Evolutionary conservation across 2,113 vertebrate species (phyloP).

Genomic region (Spea bombifrons): DNA sequence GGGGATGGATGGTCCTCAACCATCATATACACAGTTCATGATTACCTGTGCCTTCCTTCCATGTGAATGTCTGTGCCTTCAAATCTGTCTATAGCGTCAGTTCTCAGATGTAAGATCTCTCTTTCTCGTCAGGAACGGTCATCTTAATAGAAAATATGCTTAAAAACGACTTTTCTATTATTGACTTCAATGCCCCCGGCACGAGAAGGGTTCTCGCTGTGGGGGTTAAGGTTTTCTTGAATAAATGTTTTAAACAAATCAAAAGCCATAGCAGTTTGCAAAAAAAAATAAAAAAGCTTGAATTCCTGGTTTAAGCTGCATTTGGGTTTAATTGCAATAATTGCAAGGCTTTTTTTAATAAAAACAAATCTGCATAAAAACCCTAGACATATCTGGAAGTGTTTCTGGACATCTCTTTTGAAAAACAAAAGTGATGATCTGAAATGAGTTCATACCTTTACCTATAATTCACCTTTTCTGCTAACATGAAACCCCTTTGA

Average conservation of each 20-base stretch:
- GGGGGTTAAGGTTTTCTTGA: conserved; percentile 13
- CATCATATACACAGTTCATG: conserved; percentile 13
- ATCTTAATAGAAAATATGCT: not conserved
- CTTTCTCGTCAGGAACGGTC: not conserved
- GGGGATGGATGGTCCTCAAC: not conserved
- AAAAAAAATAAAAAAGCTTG: conserved; percentile 12
- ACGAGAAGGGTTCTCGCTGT: not conserved
- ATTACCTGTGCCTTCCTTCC: conserved; percentile 41
- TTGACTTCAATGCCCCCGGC: not conserved
- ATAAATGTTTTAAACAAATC: conserved; percentile 2
- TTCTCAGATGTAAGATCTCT: conserved; percentile 18
- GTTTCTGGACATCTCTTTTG: not conserved
- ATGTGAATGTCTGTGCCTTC: conserved; percentile 42
- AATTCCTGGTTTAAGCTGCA: conserved; percentile 6
- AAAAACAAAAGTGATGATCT: no score
- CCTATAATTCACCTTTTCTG: no score
- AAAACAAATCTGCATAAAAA: not conserved
- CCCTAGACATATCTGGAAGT: not conserved
- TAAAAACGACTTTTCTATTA: conserved; percentile 10
- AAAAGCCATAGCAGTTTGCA: conserved; percentile 36
- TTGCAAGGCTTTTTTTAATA: conserved; percentile 1
- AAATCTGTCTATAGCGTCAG: conserved; percentile 33
- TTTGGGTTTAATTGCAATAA: conserved; percentile 20
- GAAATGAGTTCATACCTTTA: no score
- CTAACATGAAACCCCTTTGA: no score